These are phyloP conservation scores for Rallus limicola DNA, from an alignment of 2,113 vertebrate species.

Conservation along the genomic window DNA sequence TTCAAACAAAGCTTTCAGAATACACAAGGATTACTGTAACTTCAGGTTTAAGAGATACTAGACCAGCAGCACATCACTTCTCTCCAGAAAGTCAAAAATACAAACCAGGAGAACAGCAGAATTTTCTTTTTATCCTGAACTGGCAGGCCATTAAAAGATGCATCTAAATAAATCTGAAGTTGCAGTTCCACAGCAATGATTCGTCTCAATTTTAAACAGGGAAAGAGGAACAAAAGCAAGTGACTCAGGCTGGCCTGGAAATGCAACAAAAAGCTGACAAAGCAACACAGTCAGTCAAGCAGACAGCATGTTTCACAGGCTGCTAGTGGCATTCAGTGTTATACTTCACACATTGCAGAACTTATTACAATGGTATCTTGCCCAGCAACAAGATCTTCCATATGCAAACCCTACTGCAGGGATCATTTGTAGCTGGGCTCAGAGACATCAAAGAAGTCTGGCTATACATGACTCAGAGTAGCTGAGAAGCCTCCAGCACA, in stretches of 20 bases:
- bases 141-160: neutral
- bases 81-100: neutral
- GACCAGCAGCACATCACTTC: neutral
- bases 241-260: conserved; percentile 56
- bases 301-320: conserved; percentile 26
- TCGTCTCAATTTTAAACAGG: conserved; percentile 14
- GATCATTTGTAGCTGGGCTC: neutral
- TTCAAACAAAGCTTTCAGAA: conserved; percentile 31
- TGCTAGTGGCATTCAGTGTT: neutral
- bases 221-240: conserved; percentile 48
- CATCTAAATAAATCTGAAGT: conserved; percentile 50
- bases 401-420: neutral
- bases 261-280: conserved; percentile 19
- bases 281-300: neutral
- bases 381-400: neutral
- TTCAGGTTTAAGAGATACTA: conserved; percentile 47
- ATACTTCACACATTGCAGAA: neutral
- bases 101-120: neutral
- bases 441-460: neutral
- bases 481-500: neutral
- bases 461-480: neutral
- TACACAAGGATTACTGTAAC: neutral
- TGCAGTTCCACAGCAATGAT: conserved; percentile 18
- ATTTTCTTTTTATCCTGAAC: neutral
- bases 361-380: neutral